Evolutionary conservation across 2,797 vertebrate genomes (phyloP), one percentile per base, ranked within the genome.

Genomic region (Kryptolebias ocellatus): DNA sequence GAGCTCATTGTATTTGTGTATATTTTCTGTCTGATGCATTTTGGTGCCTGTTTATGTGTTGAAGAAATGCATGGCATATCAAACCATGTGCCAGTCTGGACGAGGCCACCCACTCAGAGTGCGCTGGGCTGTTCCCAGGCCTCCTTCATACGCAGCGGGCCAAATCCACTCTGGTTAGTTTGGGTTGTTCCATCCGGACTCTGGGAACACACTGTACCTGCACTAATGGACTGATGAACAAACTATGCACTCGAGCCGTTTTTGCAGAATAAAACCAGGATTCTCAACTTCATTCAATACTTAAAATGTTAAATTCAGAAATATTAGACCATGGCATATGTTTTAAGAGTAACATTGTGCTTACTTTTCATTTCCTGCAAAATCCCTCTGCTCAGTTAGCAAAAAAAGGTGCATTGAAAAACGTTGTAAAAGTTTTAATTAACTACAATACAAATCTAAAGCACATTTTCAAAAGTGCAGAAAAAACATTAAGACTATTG

Each of bases 91-190:
- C 42, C 20, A 73, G 72, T 70, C 71, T 78, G 57, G 52, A 64
- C 12, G 6, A 72, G 81, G 74, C 89, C 89, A 88, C 87, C 86
- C 84, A 90, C 81, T 74, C 80, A 49, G 78, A 78, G 67, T 27
- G 61, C 73, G 75, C 78, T 75, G 62, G 76, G 66, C 62, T 50
- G 53, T 77, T 83, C 76, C 76, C 78, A 83, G 64, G 67, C 64
- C 52, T 29, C 39, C 64, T 42, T 81, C 64, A 53, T 64, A 55
- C 67, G 60, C 78, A 70, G 68, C 82, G 54, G 75, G 70, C 76
- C 80, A 82, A 54, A 50, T 24, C 5, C 60, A 54, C 60, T 65
- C 54, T 24, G 18, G 83, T 72, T 74, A 75, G 64, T 72, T 77
- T 74, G 69, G 63, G 70, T 62, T 61, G 52, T 74, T 78, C 64